Evolutionary conservation across 2,888 invertebrate genomes (phyloP).

Genomic region (Eupithecia insigniata): DNA sequence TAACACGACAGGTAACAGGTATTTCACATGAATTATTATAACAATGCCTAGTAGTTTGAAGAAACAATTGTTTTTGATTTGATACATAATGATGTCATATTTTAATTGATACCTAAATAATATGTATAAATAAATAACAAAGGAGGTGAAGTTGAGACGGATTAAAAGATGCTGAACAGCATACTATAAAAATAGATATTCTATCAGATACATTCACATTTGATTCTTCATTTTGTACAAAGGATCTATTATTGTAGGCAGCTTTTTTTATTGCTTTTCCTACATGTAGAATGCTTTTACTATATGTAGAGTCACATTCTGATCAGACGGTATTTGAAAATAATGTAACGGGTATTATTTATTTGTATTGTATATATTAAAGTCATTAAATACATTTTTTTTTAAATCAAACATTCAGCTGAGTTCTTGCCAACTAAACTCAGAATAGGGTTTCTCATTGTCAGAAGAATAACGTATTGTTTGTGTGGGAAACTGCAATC

Average conservation of each 20-base stretch:
- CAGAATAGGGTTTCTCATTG: slow-evolving; percentile 44
- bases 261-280: too few relatives aligned
- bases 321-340: slow-evolving; percentile 4
- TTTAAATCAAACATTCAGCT: background rate
- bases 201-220: too few relatives aligned
- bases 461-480: slow-evolving; percentile 47
- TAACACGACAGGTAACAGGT: background rate
- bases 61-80: slow-evolving; percentile 5
- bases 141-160: background rate
- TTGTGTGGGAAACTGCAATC: slow-evolving; percentile 46
- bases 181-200: background rate
- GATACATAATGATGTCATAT: slow-evolving; percentile 7
- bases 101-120: background rate
- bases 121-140: background rate
- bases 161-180: background rate
- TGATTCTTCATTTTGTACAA: background rate
- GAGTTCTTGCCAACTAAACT: slow-evolving; percentile 40
- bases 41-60: slow-evolving; percentile 3
- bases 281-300: too few relatives aligned
- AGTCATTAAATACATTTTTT: too few relatives aligned
- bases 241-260: too few relatives aligned
- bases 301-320: too few relatives aligned
- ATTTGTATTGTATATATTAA: background rate
- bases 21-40: slow-evolving; percentile 12
- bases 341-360: background rate